Percentiles rank a stretch among this genome's conserved stretches.
phyloP scores from a whole-genome alignment of 2,113 vertebrate genomes.

The Triplophysa rosa region DNA sequence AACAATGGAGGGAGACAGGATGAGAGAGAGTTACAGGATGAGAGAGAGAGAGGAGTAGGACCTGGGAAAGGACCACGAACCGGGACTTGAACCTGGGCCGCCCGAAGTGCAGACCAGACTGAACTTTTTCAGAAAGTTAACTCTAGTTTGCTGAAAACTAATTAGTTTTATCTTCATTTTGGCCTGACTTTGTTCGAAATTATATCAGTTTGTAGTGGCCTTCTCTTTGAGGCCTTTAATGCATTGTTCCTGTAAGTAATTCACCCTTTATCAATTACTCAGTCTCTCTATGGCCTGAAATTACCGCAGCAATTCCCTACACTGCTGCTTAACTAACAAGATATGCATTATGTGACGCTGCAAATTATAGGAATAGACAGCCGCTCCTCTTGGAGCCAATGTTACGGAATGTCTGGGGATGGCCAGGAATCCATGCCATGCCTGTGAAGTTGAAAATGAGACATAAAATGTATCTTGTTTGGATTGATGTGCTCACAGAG shows the following conservation, averaged over 20 bases:
- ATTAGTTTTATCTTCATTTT: too few relatives aligned
- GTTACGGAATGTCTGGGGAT: conserved; percentile 58
- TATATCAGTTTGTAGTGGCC: too few relatives aligned
- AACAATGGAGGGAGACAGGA: too few relatives aligned
- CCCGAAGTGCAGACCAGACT: too few relatives aligned
- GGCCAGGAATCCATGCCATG: conserved; percentile 57
- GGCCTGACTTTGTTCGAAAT: too few relatives aligned
- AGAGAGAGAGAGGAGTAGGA: too few relatives aligned
- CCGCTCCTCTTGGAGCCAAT: conserved; percentile 48
- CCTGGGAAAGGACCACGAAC: too few relatives aligned
- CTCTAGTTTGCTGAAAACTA: too few relatives aligned
- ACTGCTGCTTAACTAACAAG: conserved; percentile 58
- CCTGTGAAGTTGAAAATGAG: conserved; percentile 62
- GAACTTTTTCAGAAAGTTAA: too few relatives aligned
- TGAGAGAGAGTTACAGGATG: too few relatives aligned
- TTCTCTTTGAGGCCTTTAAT: background rate
- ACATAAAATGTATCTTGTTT: conserved; percentile 56
- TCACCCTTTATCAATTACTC: conserved; percentile 77
- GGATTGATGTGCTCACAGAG: conserved; percentile 68
- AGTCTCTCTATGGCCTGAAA: conserved; percentile 70
- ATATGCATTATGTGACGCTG: conserved; percentile 61
- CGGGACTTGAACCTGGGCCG: too few relatives aligned
- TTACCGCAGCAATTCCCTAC: conserved; percentile 70
- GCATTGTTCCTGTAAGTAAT: conserved; percentile 66
- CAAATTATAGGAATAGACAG: conserved; percentile 62